phyloP scores from a whole-genome alignment of 2,888 invertebrate species.

The Cerceris rybyensis region DNA sequence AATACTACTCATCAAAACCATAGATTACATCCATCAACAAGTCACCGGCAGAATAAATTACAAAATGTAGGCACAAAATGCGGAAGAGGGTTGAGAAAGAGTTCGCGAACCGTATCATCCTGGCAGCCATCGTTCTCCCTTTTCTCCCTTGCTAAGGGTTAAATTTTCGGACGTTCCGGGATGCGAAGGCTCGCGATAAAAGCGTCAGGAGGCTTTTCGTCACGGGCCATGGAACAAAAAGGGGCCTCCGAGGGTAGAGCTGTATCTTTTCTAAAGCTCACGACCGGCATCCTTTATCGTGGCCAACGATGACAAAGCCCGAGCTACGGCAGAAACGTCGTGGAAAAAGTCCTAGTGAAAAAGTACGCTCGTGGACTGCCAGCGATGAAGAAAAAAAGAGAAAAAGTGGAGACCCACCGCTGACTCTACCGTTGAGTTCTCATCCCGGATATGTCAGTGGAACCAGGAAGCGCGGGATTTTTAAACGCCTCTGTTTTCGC shows the following conservation, averaged over 20 bases:
- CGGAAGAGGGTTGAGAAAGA: neutral
- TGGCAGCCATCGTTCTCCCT: constrained; percentile 1
- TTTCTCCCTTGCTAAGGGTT: neutral
- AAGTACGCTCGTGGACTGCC: constrained; percentile 4
- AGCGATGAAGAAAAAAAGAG: constrained; percentile 9
- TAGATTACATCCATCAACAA: too few species aligned
- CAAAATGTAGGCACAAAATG: neutral
- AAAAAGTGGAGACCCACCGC: neutral
- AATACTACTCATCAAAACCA: too few species aligned
- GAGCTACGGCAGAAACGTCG: constrained; percentile 30
- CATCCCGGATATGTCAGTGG: too few species aligned
- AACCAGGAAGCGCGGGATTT: too few species aligned
- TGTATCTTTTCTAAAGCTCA: constrained; percentile 50
- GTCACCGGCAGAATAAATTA: too few species aligned
- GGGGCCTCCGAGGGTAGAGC: constrained; percentile 14
- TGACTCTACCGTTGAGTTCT: too few species aligned
- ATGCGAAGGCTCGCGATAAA: constrained; percentile 39
- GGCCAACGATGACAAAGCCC: constrained; percentile 49
- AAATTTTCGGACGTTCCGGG: constrained; percentile 22
- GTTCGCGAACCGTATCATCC: neutral
- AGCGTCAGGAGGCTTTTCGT: constrained; percentile 48
- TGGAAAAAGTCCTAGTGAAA: constrained; percentile 27
- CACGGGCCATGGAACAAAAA: constrained; percentile 45
- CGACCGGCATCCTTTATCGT: constrained; percentile 47
- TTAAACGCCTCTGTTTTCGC: too few species aligned